phyloP scores from a whole-genome alignment of 2,113 vertebrate species.

The Forbesichthys agassizii region DNA sequence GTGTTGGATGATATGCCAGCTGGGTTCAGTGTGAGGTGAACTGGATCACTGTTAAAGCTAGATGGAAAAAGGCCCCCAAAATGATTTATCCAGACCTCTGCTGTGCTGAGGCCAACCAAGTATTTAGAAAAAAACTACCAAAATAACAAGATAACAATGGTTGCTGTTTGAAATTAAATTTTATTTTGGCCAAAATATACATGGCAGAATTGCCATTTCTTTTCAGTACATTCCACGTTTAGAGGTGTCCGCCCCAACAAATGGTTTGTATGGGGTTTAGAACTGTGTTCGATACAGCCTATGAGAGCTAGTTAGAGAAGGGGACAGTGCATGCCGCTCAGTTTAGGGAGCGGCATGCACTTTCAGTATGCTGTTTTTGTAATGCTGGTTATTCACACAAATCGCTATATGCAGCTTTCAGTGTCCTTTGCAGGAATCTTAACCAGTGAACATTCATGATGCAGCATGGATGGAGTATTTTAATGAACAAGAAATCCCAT shows the following conservation, averaged over 20 bases:
- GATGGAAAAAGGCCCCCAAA: neutral
- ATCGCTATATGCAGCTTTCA: too few relatives aligned
- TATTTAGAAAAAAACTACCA: constrained; percentile 1
- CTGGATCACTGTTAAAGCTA: neutral
- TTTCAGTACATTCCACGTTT: neutral
- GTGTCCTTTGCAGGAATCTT: too few relatives aligned
- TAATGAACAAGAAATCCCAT: too few relatives aligned
- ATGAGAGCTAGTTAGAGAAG: too few relatives aligned
- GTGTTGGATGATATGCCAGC: constrained; percentile 22
- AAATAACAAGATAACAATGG: neutral
- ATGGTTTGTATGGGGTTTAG: too few relatives aligned
- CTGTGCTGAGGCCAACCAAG: neutral
- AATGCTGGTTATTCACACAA: too few relatives aligned
- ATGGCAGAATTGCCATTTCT: neutral
- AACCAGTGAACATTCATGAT: too few relatives aligned
- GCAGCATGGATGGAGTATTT: too few relatives aligned
- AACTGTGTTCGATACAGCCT: too few relatives aligned
- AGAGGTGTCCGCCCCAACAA: neutral
- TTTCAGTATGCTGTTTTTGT: too few relatives aligned
- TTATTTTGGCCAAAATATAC: constrained; percentile 2
- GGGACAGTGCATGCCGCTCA: too few relatives aligned
- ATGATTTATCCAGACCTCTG: constrained; percentile 12
- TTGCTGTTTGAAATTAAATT: neutral
- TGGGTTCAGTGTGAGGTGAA: neutral
- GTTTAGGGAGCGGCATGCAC: too few relatives aligned